Percentiles rank a stretch among this genome's conserved stretches.
These are phyloP conservation scores for Myotis myotis DNA, from an alignment of 2,797 vertebrate species.

Conservation along the genomic window DNA sequence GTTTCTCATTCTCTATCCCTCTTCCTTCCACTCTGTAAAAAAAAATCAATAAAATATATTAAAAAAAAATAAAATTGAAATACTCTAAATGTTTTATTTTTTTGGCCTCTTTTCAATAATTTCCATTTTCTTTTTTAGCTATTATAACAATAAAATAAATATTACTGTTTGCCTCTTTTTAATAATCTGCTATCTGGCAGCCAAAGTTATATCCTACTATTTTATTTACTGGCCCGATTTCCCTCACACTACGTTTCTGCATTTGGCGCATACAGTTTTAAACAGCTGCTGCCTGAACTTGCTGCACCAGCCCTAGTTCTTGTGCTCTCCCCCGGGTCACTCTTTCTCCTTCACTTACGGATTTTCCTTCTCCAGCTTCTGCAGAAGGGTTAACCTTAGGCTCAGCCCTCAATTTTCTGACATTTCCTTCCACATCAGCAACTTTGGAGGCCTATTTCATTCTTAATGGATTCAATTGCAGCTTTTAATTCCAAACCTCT, in stretches of 20 bases:
- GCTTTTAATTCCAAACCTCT: background rate
- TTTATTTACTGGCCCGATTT: background rate
- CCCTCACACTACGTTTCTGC: background rate
- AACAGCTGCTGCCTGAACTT: background rate
- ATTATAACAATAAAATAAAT: constrained; percentile 5
- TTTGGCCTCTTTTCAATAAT: background rate
- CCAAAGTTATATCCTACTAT: background rate
- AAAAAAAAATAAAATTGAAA: background rate
- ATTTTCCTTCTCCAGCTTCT: background rate
- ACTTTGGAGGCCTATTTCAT: background rate
- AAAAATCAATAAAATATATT: no score
- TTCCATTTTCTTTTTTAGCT: constrained; percentile 8
- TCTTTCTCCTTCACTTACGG: background rate
- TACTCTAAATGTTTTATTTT: background rate
- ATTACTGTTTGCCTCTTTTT: background rate
- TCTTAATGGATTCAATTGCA: background rate
- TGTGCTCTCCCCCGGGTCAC: background rate
- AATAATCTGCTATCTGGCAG: background rate
- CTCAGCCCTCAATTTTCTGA: background rate
- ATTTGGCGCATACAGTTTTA: background rate
- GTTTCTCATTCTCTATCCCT: no score
- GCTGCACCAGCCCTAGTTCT: background rate
- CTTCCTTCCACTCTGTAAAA: no score
- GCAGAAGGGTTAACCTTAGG: background rate
- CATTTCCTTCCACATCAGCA: background rate